These are phyloP conservation scores for Sipha maydis DNA, from an alignment of 2,888 invertebrate species.

Conservation along the genomic window DNA sequence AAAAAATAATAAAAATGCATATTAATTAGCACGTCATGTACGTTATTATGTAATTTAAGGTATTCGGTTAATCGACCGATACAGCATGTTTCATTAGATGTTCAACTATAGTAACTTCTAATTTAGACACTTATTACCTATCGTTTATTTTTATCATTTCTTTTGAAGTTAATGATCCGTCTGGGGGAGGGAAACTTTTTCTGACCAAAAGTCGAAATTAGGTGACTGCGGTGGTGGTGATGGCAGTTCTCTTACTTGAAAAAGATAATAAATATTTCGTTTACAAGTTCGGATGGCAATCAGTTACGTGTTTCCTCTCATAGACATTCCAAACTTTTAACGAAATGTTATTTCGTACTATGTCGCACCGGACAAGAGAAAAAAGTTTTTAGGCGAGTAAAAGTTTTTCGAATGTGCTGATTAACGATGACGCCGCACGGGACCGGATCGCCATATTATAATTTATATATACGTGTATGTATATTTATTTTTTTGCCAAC, in stretches of 20 bases:
- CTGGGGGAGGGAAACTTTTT: background rate
- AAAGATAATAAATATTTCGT: slow-evolving; percentile 47
- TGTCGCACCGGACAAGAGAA: slow-evolving; percentile 18
- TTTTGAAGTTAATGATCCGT: slow-evolving; percentile 22
- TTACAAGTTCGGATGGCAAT: slow-evolving; percentile 31
- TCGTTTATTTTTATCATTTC: background rate
- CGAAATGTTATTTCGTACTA: slow-evolving; percentile 42
- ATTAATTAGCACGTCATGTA: background rate
- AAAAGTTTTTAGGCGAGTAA: slow-evolving; percentile 25
- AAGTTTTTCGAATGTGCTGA: slow-evolving; percentile 42
- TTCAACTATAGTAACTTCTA: background rate
- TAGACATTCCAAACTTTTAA: slow-evolving; percentile 45
- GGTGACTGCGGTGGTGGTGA: background rate
- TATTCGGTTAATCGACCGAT: too few relatives aligned
- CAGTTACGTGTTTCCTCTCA: slow-evolving; percentile 18
- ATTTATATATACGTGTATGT: background rate
- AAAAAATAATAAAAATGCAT: background rate
- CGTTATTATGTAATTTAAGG: background rate
- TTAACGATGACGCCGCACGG: slow-evolving; percentile 30
- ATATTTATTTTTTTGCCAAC: background rate
- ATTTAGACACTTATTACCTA: too few relatives aligned
- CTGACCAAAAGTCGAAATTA: slow-evolving; percentile 32
- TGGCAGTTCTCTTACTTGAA: background rate
- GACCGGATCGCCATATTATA: background rate
- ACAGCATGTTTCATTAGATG: too few relatives aligned